These are phyloP conservation scores for Ctenoplectra terminalis DNA, from an alignment of 1,140 invertebrate genomes.

Conservation along the genomic window DNA sequence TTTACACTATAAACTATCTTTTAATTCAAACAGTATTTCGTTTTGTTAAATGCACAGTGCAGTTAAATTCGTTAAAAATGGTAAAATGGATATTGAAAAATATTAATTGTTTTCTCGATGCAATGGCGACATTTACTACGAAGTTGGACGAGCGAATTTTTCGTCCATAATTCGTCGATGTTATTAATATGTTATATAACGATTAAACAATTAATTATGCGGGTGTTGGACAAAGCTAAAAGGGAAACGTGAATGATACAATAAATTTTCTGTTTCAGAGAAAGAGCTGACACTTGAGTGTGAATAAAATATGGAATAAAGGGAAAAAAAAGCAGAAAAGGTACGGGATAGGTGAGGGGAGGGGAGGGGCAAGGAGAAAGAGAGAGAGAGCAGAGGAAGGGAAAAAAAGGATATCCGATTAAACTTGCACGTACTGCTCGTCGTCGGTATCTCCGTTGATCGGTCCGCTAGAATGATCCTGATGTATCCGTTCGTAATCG, in stretches of 20 bases:
- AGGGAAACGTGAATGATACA: neutral
- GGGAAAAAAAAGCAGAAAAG: neutral
- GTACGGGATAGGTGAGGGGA: no score
- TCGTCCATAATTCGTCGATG: no score
- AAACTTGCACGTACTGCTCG: slow-evolving; percentile 80
- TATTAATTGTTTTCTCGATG: neutral
- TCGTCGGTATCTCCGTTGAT: slow-evolving; percentile 75
- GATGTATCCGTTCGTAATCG: slow-evolving; percentile 75
- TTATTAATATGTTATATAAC: neutral
- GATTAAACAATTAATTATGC: neutral
- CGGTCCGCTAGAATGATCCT: slow-evolving; percentile 58
- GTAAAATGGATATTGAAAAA: neutral
- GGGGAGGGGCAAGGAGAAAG: no score
- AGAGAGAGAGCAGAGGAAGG: neutral
- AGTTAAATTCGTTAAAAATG: no score
- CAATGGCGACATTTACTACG: no score
- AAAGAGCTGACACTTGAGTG: no score
- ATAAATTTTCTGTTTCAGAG: no score
- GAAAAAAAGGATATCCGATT: slow-evolving; percentile 29
- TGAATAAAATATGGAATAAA: neutral
- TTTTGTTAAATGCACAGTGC: no score
- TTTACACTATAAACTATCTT: no score
- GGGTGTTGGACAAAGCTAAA: neutral
- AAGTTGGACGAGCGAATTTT: no score
- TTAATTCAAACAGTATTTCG: no score